Percentiles rank a stretch among this genome's conserved stretches.
These are phyloP conservation scores for Babyrousa celebensis DNA, from an alignment of 2,797 vertebrate species.

Conservation along the genomic window DNA sequence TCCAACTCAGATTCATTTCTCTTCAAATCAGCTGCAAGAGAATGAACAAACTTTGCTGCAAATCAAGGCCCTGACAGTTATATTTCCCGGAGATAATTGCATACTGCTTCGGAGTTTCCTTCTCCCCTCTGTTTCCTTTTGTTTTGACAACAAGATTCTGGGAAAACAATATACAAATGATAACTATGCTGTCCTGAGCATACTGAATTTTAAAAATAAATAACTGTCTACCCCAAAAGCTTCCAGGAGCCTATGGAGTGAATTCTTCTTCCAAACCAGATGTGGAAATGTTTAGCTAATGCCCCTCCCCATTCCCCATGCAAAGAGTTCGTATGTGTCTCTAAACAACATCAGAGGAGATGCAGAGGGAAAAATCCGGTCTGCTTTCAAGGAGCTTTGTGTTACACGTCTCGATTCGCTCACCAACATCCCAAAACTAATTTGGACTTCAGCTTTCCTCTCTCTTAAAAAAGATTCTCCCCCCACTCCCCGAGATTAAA, in stretches of 20 bases:
- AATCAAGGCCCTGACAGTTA: slow-evolving; percentile 83
- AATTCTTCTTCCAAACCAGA: slow-evolving; percentile 89
- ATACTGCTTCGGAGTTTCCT: slow-evolving; percentile 82
- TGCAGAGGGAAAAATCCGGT: slow-evolving; percentile 61
- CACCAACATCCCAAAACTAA: slow-evolving; percentile 82
- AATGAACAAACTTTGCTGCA: slow-evolving; percentile 72
- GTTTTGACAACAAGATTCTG: slow-evolving; percentile 86
- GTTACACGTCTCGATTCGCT: slow-evolving; percentile 79
- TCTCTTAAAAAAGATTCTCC: slow-evolving; percentile 69
- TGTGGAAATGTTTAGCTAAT: slow-evolving; percentile 90
- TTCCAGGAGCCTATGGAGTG: slow-evolving; percentile 81
- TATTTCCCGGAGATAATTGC: slow-evolving; percentile 86
- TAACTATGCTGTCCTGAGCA: slow-evolving; percentile 73
- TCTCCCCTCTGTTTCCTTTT: slow-evolving; percentile 84
- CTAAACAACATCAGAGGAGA: slow-evolving; percentile 81
- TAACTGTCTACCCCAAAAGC: slow-evolving; percentile 80
- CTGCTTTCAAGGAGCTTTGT: slow-evolving; percentile 86
- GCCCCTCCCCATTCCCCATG: slow-evolving; percentile 74
- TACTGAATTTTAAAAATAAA: slow-evolving; percentile 83
- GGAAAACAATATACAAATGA: slow-evolving; percentile 85
- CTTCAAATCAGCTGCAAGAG: slow-evolving; percentile 74
- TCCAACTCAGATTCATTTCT: slow-evolving; percentile 78
- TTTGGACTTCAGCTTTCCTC: slow-evolving; percentile 79
- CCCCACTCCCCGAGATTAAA: slow-evolving; percentile 68
- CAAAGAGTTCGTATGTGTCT: slow-evolving; percentile 80